These are phyloP conservation scores for Lepus townsendii DNA, from an alignment of 2,797 vertebrate species.

Conservation along the genomic window DNA sequence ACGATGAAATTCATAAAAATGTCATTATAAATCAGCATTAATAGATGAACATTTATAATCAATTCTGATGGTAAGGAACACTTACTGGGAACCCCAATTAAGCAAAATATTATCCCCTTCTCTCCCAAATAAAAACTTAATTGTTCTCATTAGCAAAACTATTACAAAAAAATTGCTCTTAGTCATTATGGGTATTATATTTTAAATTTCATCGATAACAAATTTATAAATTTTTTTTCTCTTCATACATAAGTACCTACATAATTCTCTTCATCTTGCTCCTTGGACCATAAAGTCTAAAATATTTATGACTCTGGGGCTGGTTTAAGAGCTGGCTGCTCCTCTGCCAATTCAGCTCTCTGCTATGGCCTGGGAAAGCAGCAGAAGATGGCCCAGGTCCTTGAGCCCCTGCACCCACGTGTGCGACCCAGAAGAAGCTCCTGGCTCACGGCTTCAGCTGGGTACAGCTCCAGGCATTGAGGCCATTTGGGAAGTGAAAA, in stretches of 20 bases:
- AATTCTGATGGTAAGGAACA: neutral
- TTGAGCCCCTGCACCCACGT: too few relatives aligned
- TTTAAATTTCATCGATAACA: slow-evolving; percentile 34
- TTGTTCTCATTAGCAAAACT: slow-evolving; percentile 35
- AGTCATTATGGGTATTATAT: neutral
- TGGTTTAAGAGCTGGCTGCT: too few relatives aligned
- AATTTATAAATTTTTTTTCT: neutral
- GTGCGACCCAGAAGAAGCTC: too few relatives aligned
- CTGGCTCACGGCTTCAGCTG: too few relatives aligned
- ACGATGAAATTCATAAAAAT: neutral
- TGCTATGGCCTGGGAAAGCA: too few relatives aligned
- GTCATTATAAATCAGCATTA: neutral
- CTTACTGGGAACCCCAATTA: neutral
- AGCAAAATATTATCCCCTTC: neutral
- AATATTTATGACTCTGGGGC: neutral
- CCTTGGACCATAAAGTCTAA: neutral
- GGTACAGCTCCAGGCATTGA: too few relatives aligned
- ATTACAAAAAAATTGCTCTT: neutral
- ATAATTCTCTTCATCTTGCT: neutral
- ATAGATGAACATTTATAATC: neutral
- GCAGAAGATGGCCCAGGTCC: too few relatives aligned
- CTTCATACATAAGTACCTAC: neutral
- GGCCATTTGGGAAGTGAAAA: too few relatives aligned
- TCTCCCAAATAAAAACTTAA: neutral
- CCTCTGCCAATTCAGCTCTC: too few relatives aligned